Evolutionary conservation across 1,140 invertebrate species (phyloP).

Genomic region (Sinella curviseta): DNA sequence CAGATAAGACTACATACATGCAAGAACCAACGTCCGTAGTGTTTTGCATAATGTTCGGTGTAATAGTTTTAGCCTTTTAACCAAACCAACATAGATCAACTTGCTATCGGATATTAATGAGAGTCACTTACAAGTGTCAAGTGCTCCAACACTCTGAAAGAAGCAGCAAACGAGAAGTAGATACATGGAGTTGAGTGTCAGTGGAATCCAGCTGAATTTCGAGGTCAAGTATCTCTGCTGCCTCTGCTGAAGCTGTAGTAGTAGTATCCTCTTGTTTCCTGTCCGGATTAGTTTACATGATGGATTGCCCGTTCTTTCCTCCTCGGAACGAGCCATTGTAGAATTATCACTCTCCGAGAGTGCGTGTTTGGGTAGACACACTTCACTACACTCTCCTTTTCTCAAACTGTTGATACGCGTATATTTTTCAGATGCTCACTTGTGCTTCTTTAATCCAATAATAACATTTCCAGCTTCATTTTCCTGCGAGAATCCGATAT

Average conservation of each 20-base stretch:
- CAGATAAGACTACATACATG: too few species aligned
- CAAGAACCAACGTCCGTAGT: too few species aligned
- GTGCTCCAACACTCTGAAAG: neutral
- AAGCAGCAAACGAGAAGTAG: neutral
- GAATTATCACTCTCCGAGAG: neutral
- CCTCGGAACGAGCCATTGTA: slow-evolving; percentile 5
- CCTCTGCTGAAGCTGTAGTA: neutral
- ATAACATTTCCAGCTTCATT: slow-evolving; percentile 2
- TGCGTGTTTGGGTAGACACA: neutral
- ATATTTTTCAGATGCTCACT: neutral
- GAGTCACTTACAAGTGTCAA: slow-evolving; percentile 21
- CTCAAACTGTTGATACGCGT: neutral
- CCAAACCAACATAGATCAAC: neutral
- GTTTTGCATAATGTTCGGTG: neutral
- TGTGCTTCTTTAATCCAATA: neutral
- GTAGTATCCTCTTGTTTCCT: slow-evolving; percentile 23
- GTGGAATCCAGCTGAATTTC: neutral
- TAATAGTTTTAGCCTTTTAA: neutral
- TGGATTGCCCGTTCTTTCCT: neutral
- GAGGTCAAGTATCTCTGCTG: slow-evolving; percentile 11
- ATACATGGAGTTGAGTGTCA: neutral
- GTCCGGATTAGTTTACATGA: slow-evolving; percentile 27
- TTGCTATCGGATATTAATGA: slow-evolving; percentile 9
- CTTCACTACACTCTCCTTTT: neutral
- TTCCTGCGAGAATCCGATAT: neutral